Evolutionary conservation across 2,797 vertebrate species (phyloP).

Genomic region (Distichodus sexfasciatus): DNA sequence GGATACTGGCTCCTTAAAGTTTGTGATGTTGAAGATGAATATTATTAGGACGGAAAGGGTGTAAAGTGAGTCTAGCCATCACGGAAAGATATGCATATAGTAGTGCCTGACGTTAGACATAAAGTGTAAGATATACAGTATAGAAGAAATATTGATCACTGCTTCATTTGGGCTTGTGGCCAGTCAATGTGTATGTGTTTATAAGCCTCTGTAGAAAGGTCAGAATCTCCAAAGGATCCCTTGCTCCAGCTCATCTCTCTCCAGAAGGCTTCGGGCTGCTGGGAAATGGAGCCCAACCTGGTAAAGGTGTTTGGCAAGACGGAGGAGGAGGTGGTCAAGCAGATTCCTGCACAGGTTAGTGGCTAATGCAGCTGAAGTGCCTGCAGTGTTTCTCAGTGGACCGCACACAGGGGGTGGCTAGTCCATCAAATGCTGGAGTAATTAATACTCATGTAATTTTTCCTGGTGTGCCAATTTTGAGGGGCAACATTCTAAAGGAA

Average conservation of each 20-base stretch:
- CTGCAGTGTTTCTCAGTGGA: background rate
- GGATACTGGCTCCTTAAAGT: too few species aligned
- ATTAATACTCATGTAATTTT: too few species aligned
- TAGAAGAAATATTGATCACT: too few species aligned
- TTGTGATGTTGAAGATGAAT: too few species aligned
- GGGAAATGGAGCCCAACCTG: conserved; percentile 63
- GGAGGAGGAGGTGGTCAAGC: conserved; percentile 55
- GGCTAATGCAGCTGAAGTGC: background rate
- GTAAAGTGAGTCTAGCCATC: too few species aligned
- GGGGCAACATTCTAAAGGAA: too few species aligned
- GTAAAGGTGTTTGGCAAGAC: conserved; percentile 60
- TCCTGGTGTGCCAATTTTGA: too few species aligned
- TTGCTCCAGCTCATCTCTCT: conserved; percentile 69
- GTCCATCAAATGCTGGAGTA: background rate
- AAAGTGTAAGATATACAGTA: too few species aligned
- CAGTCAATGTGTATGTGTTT: background rate
- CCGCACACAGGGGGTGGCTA: background rate
- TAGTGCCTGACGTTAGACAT: too few species aligned
- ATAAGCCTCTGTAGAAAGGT: background rate
- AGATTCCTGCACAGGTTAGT: conserved; percentile 62
- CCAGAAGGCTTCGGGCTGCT: conserved; percentile 77
- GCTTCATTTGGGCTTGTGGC: too few species aligned
- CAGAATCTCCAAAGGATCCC: conserved; percentile 15
- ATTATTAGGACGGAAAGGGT: too few species aligned
- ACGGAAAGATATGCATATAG: too few species aligned